A percentile compares a stretch with the other conserved stretches of the same genome.
Conservation (phyloP, 2,888 invertebrate genomes). For the Drosophila meridiana region DNA sequence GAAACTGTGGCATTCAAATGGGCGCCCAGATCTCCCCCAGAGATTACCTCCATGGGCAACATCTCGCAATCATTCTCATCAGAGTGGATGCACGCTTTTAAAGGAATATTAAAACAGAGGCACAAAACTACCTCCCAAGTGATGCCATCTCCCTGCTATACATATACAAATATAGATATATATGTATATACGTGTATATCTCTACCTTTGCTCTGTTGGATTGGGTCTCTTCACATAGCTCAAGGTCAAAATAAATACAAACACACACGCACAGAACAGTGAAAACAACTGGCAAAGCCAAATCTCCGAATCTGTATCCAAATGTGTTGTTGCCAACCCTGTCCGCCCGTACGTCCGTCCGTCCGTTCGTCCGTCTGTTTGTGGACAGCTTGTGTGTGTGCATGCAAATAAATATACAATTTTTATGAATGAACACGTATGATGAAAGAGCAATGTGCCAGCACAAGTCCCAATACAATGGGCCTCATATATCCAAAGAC, state of each 20-base stretch:
- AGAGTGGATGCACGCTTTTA: constrained; percentile 43
- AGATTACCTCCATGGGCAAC: constrained; percentile 31
- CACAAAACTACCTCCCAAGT: constrained; percentile 21
- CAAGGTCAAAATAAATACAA: constrained; percentile 64
- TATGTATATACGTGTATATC: background rate
- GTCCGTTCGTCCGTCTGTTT: constrained; percentile 30
- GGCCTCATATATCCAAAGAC: constrained; percentile 9
- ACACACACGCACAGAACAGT: constrained; percentile 8
- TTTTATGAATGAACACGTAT: constrained; percentile 81
- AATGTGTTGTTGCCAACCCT: constrained; percentile 20
- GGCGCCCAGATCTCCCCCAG: constrained; percentile 16
- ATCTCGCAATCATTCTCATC: constrained; percentile 24
- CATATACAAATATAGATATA: background rate
- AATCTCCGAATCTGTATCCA: constrained; percentile 28
- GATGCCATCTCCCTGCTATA: background rate
- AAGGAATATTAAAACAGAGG: constrained; percentile 74
- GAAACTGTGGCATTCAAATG: constrained; percentile 38
- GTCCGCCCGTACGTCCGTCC: constrained; percentile 11
- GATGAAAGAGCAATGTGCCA: constrained; percentile 69
- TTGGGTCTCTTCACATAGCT: constrained; percentile 50
- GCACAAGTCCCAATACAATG: constrained; percentile 51
- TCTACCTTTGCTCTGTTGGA: background rate
- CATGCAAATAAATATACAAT: constrained; percentile 79
- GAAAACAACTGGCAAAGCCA: constrained; percentile 22
- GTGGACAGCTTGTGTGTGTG: constrained; percentile 32